Conservation (phyloP, 2,797 vertebrate genomes). For the Uromys caudimaculatus region DNA sequence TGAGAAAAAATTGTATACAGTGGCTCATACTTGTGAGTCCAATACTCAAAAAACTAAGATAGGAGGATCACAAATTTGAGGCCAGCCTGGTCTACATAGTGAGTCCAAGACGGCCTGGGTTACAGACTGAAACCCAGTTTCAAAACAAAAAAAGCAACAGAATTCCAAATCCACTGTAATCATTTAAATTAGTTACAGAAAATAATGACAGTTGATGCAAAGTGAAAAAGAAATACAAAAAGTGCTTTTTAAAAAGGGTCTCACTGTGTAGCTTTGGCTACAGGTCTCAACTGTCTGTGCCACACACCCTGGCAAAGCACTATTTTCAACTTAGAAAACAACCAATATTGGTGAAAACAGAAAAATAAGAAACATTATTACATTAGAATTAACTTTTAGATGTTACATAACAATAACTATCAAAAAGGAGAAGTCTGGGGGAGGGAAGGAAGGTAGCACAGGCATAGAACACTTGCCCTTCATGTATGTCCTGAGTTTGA, state of each 20-base stretch:
- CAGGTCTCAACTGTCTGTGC: background rate
- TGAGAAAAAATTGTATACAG: background rate
- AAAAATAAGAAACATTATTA: constrained; percentile 55
- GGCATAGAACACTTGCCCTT: background rate
- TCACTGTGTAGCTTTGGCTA: background rate
- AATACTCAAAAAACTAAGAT: background rate
- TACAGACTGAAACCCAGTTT: background rate
- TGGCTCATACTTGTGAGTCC: background rate
- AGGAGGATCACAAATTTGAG: background rate
- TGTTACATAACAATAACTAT: constrained; percentile 29
- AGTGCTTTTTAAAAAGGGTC: background rate
- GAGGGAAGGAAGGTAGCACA: background rate
- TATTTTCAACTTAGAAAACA: constrained; percentile 60
- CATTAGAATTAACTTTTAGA: constrained; percentile 45
- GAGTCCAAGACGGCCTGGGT: background rate
- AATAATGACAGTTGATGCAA: background rate
- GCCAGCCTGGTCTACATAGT: background rate
- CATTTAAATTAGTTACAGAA: constrained; percentile 14
- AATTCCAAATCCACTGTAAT: background rate
- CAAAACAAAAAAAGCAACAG: background rate
- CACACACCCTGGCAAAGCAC: background rate
- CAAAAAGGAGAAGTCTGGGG: background rate
- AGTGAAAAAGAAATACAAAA: constrained; percentile 1
- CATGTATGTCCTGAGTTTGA: background rate
- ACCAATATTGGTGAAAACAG: background rate